A percentile compares a stretch with the other conserved stretches of the same genome.
These are phyloP conservation scores for Myocastor coypus DNA, from an alignment of 2,113 vertebrate genomes.

Conservation along the genomic window DNA sequence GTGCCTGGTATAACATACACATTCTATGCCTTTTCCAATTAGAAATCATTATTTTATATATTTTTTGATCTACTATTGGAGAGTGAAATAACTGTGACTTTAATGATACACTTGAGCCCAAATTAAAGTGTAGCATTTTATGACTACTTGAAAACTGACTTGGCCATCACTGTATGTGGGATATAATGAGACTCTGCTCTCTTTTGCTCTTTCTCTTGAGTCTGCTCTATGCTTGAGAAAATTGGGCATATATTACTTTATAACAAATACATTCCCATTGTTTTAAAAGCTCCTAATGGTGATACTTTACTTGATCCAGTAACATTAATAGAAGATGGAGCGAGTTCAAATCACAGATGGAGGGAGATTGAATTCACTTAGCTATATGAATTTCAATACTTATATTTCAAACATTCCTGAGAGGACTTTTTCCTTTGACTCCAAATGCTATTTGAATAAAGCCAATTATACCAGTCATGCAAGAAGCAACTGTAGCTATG, in stretches of 20 bases:
- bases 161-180: background rate
- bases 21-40: conserved; percentile 1
- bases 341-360: background rate
- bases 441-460: background rate
- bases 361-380: background rate
- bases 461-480: background rate
- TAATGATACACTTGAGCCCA: background rate
- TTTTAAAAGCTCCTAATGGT: background rate
- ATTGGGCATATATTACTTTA: background rate
- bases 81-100: background rate
- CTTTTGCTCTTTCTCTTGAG: background rate
- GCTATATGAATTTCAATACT: background rate
- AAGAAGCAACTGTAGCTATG: background rate
- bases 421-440: background rate
- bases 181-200: background rate
- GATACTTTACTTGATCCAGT: background rate
- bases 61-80: background rate
- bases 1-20: background rate
- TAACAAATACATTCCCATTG: background rate
- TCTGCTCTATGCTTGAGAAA: background rate
- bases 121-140: background rate
- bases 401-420: background rate
- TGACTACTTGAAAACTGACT: background rate
- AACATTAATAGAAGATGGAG: background rate
- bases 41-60: conserved; percentile 27